phyloP scores from a whole-genome alignment of 2,888 invertebrate species.

The Linnaemya tessellans region DNA sequence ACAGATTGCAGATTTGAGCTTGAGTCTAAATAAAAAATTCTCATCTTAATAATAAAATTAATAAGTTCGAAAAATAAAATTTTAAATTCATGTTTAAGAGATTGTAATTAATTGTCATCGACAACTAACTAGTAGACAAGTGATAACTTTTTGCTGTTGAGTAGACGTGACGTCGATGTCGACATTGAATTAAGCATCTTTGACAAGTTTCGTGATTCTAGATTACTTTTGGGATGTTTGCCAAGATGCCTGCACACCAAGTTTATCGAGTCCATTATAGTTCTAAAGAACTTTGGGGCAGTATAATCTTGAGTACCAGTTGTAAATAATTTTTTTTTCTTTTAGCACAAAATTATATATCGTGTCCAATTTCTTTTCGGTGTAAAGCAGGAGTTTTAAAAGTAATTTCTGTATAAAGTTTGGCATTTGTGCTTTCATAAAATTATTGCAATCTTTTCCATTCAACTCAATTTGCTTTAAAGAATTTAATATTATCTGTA shows the following conservation, averaged over 20 bases:
- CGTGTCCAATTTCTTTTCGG: neutral
- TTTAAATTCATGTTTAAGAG: too few species aligned
- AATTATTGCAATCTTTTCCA: neutral
- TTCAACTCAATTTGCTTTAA: too few species aligned
- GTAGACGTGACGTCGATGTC: too few species aligned
- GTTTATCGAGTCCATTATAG: neutral
- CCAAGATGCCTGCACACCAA: neutral
- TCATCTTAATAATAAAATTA: too few species aligned
- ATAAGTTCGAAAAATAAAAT: too few species aligned
- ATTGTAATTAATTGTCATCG: too few species aligned
- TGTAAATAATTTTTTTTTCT: neutral
- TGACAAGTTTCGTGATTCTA: neutral
- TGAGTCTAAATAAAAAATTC: too few species aligned
- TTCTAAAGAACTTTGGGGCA: neutral
- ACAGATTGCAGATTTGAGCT: too few species aligned
- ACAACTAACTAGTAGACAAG: too few species aligned
- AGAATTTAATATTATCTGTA: neutral
- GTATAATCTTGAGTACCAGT: neutral
- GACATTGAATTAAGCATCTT: neutral
- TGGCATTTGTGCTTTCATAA: constrained; percentile 7
- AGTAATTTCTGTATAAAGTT: neutral
- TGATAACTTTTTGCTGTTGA: too few species aligned
- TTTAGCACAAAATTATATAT: neutral
- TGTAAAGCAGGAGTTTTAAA: neutral
- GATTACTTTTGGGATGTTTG: neutral